Evolutionary conservation across 2,113 vertebrate genomes (phyloP).

Genomic region (Oplegnathus fasciatus): DNA sequence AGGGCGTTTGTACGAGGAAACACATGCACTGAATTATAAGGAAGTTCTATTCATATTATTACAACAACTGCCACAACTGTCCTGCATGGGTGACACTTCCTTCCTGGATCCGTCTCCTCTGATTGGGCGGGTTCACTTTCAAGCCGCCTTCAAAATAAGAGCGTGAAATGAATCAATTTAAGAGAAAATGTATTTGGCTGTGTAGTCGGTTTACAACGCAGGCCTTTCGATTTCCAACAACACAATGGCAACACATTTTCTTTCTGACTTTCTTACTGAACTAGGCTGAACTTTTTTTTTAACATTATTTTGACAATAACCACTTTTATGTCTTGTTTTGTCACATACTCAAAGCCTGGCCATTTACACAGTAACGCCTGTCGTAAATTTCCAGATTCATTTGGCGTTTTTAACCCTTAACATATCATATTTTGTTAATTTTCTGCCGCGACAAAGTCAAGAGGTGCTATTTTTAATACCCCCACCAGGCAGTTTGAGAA

Average conservation of each 20-base stretch:
- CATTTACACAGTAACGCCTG: no score
- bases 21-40: constrained; percentile 40
- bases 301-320: background rate
- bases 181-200: background rate
- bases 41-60: constrained; percentile 60
- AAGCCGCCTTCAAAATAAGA: constrained; percentile 63
- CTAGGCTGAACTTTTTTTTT: fast-evolving
- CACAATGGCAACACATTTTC: fast-evolving
- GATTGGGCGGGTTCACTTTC: constrained; percentile 66
- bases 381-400: background rate
- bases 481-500: background rate
- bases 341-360: background rate
- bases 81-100: constrained; percentile 67
- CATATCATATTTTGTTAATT: background rate
- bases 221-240: background rate
- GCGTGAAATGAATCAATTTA: fast-evolving
- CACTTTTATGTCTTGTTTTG: background rate
- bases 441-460: background rate
- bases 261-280: background rate
- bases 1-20: constrained; percentile 12
- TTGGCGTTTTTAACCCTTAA: background rate
- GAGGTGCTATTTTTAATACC: background rate
- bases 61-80: constrained; percentile 38
- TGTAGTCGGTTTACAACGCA: no score
- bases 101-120: constrained; percentile 67